Percentiles rank a stretch among this genome's conserved stretches.
Conservation (phyloP, 2,113 vertebrate species). For the Zosterops lateralis region DNA sequence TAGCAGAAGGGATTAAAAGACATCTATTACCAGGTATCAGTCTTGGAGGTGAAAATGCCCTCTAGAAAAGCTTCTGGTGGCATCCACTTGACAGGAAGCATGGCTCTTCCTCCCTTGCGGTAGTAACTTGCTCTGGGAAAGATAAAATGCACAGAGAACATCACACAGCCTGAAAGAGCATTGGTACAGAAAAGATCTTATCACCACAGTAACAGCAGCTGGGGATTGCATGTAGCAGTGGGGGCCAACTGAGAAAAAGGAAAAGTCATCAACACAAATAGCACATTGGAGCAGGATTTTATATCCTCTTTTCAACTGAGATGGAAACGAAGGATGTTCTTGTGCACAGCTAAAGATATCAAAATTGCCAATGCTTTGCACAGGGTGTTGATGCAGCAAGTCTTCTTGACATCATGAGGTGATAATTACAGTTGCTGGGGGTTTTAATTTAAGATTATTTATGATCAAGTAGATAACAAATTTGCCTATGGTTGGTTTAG, state of each 20-base stretch:
- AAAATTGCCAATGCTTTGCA: background rate
- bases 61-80: conserved; percentile 91
- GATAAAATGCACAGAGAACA: background rate
- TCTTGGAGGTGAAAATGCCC: conserved; percentile 93
- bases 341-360: background rate
- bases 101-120: conserved; percentile 85
- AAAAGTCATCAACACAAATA: background rate
- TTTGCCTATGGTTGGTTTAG: background rate
- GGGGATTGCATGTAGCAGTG: background rate
- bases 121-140: conserved; percentile 88
- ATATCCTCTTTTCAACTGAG: background rate
- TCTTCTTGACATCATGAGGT: background rate
- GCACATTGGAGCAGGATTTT: background rate
- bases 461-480: background rate
- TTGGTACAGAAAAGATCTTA: background rate
- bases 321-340: background rate
- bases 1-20: background rate
- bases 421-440: background rate
- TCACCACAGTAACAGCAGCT: conserved; percentile 10
- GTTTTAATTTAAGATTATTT: background rate
- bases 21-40: conserved; percentile 87
- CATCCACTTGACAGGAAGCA: conserved; percentile 94
- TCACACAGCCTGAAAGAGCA: background rate
- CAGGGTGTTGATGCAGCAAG: background rate
- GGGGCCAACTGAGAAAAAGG: background rate